Evolutionary conservation across 2,113 vertebrate genomes (phyloP).

Genomic region (Gymnogyps californianus): DNA sequence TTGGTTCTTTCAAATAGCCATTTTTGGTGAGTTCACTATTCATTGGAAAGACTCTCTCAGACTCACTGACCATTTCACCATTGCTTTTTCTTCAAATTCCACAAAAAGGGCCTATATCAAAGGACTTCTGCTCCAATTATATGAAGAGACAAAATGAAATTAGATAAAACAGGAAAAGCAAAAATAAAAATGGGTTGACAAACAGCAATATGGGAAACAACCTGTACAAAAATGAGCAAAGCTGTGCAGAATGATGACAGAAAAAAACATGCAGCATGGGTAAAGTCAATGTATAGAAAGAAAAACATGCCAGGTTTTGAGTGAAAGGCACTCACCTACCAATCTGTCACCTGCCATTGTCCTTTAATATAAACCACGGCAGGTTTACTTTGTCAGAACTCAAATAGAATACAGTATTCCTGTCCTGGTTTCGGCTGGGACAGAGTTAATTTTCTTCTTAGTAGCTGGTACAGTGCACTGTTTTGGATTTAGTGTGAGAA

Average conservation of each 20-base stretch:
- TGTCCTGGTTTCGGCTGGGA: too few relatives aligned
- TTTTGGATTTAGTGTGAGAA: too few relatives aligned
- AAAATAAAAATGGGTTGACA: background rate
- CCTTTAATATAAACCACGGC: background rate
- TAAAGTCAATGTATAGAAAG: background rate
- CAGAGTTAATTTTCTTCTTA: too few relatives aligned
- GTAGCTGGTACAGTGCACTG: too few relatives aligned
- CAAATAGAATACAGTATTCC: background rate
- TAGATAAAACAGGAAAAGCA: background rate
- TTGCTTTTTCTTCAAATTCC: background rate
- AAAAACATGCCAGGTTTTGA: background rate
- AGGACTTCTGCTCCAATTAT: background rate
- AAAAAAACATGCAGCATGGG: accelerated
- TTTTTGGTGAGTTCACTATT: background rate
- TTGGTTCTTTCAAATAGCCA: background rate
- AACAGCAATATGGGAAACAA: background rate
- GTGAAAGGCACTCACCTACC: background rate
- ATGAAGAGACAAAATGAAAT: background rate
- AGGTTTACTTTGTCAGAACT: background rate
- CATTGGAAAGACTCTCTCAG: background rate
- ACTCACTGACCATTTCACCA: background rate
- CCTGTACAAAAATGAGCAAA: background rate
- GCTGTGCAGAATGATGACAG: background rate
- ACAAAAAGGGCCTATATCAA: background rate
- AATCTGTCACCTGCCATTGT: background rate